Base-by-base conservation (phyloP, 2,113 vertebrate genomes). In the Calidris pugnax region DNA sequence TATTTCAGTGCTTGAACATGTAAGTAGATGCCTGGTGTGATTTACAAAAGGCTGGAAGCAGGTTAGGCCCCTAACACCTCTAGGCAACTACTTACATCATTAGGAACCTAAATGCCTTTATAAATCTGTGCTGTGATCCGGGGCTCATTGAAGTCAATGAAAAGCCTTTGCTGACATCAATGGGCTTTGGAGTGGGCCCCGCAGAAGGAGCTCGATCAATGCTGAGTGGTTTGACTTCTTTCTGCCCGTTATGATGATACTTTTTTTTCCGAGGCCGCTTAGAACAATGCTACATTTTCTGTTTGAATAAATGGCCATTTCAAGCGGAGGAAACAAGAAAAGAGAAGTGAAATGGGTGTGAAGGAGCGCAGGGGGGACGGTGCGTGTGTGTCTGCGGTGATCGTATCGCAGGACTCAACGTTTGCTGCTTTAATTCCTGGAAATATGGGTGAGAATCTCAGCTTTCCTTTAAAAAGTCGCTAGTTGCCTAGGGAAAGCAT, bases 101-200 rank as follows among this genome's bases (percentile, higher is more conserved):
- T 83, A 91, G 91, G 87, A 94, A 30, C 89, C 74, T 51, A 87
- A 92, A 94, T 39, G 89, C 91, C 84, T 95, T 93, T 89, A 82
- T 95, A 63, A 95, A 85, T 89, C 77, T 33, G 37, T 1, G 41
- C 94, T 89, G 69, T 94, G 94, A 96, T 97, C 84, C 50, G 3
- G 19, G 85, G 93, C 94, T 89, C 84, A 95, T 66, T 96, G 92
- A 89, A 96, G 87, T 62, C 77, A 79, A 62, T 87, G 91, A 97
- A 95, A 95, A 93, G 94, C 18, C 81, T 92, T 69, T 66, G 77
- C 93, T 91, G 92, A 93, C 86, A 94, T 97, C 94, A 93, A 82
- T 92, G 89, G 81, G 86, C 87, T 92, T 87, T 87, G 94, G 91
- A 91, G 80, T 84, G 74, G 83, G 83, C 89, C 83, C 84, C 76